A percentile compares a stretch with the other conserved stretches of the same genome.
These are phyloP conservation scores for Spea multiplicata DNA, from an alignment of 2,113 vertebrate species.

Conservation along the genomic window DNA sequence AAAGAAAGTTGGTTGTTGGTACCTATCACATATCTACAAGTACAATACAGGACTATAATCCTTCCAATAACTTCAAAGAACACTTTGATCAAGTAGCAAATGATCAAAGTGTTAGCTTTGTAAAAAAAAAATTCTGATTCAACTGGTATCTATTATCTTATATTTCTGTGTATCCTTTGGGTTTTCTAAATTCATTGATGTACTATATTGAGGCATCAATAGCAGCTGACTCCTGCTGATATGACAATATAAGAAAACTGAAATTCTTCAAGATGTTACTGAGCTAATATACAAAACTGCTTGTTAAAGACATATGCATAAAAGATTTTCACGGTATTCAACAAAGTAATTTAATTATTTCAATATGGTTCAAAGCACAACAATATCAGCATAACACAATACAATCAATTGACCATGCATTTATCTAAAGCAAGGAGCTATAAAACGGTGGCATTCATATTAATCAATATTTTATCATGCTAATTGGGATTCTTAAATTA, in stretches of 20 bases:
- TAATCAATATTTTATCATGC: too few relatives aligned
- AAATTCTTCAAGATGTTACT: neutral
- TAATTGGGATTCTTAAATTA: too few relatives aligned
- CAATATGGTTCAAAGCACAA: neutral
- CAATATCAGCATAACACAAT: neutral
- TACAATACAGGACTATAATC: constrained; percentile 38
- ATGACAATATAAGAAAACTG: constrained; percentile 11
- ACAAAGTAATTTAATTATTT: neutral
- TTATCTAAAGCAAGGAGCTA: too few relatives aligned
- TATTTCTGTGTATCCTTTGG: constrained; percentile 20
- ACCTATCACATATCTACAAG: constrained; percentile 34
- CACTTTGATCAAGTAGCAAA: constrained; percentile 34
- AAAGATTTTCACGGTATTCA: neutral
- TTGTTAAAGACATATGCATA: neutral
- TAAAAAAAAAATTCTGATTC: constrained; percentile 31
- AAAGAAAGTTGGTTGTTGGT: neutral
- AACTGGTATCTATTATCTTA: constrained; percentile 38
- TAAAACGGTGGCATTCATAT: too few relatives aligned
- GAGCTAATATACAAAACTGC: neutral
- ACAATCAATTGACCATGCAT: too few relatives aligned
- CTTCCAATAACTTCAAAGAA: constrained; percentile 42
- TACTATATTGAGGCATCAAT: constrained; percentile 21
- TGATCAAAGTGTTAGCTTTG: constrained; percentile 45
- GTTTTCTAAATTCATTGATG: constrained; percentile 43
- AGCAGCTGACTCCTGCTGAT: constrained; percentile 38